Evolutionary conservation across 2,113 vertebrate species (phyloP), one percentile per base, ranked within the genome.

Genomic region (Electrona antarctica): DNA sequence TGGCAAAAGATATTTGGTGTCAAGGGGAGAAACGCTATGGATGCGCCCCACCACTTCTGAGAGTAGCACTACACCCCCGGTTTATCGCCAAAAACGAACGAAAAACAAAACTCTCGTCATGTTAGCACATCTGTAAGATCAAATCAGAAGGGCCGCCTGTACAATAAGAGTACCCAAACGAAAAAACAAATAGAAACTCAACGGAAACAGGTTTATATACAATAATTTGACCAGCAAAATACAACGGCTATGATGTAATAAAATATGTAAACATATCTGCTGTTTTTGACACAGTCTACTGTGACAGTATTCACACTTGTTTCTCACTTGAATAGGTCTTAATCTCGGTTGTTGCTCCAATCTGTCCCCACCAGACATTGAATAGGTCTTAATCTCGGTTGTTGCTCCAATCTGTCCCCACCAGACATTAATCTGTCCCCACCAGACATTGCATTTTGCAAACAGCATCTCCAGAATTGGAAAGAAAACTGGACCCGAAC

Each of bases 251-350:
- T 94, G 90, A 94, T 93, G 93, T 94, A 95, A 89, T 94, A 95
- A 96, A 96, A 96, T 95, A 96, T 96, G 96, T 97, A 96, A 98
- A 97, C 95, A 96, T 94, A 95, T 94, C 83, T 85, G 86, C 93
- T 92, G 93, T 77, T 86, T 93, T 95, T 95, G 94, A 95, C 94
- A 96, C 94, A 95, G 95, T 74, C 92, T 92, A 95, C 94, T 95
- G 94, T 95, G 95, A 96, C 93, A 95, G 95, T 90, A 93, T 91
- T 92, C 93, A 93, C 89, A 79, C 91, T 92, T 79, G 68, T 93
- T 21, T 94, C 93, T 94, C 92, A 93, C 92, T 92, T 83, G 85
- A 79, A 74, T 83, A 89, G 90, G 88, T 92, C 86, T 90, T 95
- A 77, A 86, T 89, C 71, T 92, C 55, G 33, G 59, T 92, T 71